phyloP scores from a whole-genome alignment of 2,888 invertebrate genomes.

The Macrophya alboannulata region DNA sequence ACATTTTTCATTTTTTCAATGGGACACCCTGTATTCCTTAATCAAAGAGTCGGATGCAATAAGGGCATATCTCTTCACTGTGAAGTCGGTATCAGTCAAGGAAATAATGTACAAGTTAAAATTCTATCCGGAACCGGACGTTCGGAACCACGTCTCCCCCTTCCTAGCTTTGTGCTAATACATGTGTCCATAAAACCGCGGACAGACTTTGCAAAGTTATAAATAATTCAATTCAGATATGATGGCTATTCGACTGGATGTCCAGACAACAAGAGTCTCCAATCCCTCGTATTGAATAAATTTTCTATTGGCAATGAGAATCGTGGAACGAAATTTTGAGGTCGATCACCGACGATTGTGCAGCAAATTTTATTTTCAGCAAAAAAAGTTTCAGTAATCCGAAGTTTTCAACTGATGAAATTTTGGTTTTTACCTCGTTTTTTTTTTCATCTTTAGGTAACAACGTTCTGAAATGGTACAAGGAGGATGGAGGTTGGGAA shows the following conservation, averaged over 20 bases:
- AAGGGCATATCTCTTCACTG: too few relatives aligned
- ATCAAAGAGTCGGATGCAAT: too few relatives aligned
- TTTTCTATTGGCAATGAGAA: neutral
- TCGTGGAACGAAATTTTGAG: neutral
- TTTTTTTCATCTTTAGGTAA: slow-evolving; percentile 75
- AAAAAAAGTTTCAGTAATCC: too few relatives aligned
- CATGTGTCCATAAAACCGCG: neutral
- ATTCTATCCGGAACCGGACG: slow-evolving; percentile 4
- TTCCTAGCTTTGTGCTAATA: neutral
- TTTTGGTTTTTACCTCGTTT: too few relatives aligned
- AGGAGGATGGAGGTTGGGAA: slow-evolving; percentile 84
- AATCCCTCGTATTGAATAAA: neutral
- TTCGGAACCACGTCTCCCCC: neutral
- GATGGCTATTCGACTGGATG: neutral
- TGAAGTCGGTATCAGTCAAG: neutral
- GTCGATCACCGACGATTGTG: neutral
- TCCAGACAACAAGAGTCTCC: neutral
- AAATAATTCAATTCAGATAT: neutral
- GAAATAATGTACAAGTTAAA: neutral
- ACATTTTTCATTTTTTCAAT: too few relatives aligned
- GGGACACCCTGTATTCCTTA: too few relatives aligned
- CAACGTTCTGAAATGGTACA: slow-evolving; percentile 81
- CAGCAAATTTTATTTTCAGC: too few relatives aligned
- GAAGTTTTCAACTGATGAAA: too few relatives aligned
- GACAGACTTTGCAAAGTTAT: neutral